These are phyloP conservation scores for Corythornis madagascariensis DNA, from an alignment of 2,113 vertebrate genomes.

Conservation along the genomic window DNA sequence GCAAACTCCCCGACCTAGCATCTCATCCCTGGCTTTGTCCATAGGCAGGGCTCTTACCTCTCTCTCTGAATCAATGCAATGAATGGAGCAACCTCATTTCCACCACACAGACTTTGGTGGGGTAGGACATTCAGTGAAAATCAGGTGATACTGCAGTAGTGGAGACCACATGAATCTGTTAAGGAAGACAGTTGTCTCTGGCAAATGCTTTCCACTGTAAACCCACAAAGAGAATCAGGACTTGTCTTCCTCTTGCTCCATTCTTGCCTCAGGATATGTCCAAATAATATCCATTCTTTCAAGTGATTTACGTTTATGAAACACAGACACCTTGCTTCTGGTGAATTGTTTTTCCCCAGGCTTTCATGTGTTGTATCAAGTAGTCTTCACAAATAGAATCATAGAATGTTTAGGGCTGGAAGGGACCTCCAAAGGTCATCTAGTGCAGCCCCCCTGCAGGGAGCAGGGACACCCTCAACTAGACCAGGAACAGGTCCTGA, in stretches of 20 bases:
- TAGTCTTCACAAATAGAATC: neutral
- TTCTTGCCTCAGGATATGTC: neutral
- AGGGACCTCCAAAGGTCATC: no score
- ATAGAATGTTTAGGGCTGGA: no score
- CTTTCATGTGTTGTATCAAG: neutral
- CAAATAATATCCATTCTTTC: neutral
- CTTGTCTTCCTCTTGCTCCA: neutral
- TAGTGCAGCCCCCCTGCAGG: no score
- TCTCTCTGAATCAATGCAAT: neutral
- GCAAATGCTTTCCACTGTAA: no score
- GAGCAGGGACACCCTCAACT: no score
- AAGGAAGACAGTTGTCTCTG: neutral
- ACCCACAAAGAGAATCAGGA: neutral
- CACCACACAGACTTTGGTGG: neutral
- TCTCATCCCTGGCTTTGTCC: neutral
- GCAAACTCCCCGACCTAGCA: neutral
- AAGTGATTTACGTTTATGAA: neutral
- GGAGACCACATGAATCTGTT: accelerated
- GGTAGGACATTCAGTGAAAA: neutral
- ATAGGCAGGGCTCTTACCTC: neutral
- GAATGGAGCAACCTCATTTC: neutral
- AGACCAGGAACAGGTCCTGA: neutral
- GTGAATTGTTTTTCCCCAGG: neutral
- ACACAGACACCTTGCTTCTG: accelerated
- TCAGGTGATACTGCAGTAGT: neutral